phyloP scores from a whole-genome alignment of 2,113 vertebrate species.

The Rhinogobius similis region DNA sequence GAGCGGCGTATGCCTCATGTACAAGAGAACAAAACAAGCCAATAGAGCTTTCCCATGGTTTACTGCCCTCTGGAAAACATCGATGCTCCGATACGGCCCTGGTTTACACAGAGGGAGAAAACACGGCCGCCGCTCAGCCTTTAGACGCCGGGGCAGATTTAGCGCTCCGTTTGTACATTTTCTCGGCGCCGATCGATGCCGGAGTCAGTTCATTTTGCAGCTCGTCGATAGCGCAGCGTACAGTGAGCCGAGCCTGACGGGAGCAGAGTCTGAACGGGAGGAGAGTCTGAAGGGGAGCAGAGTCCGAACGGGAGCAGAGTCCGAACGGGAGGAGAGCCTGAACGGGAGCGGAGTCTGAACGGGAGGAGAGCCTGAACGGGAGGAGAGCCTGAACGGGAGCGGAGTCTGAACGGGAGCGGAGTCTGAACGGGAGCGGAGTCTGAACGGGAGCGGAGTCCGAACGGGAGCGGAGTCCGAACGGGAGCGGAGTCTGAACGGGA shows the following conservation, averaged over 20 bases:
- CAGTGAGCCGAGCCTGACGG: slow-evolving; percentile 56
- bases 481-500: no score
- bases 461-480: no score
- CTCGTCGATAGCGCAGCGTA: slow-evolving; percentile 72
- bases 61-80: slow-evolving; percentile 72
- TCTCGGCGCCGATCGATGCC: slow-evolving; percentile 73
- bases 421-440: no score
- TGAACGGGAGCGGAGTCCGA: no score
- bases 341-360: no score
- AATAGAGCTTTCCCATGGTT: slow-evolving; percentile 69
- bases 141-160: slow-evolving; percentile 77
- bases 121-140: slow-evolving; percentile 71
- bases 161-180: slow-evolving; percentile 79
- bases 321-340: no score
- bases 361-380: no score
- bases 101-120: slow-evolving; percentile 65
- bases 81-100: slow-evolving; percentile 65
- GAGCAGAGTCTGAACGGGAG: slow-evolving; percentile 40
- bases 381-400: no score
- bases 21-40: slow-evolving; percentile 68
- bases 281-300: no score
- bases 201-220: slow-evolving; percentile 75
- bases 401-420: no score
- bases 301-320: no score
- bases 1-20: slow-evolving; percentile 65